Base-by-base conservation (phyloP, 2,888 invertebrate genomes). In the Dermolepida albohirtum region DNA sequence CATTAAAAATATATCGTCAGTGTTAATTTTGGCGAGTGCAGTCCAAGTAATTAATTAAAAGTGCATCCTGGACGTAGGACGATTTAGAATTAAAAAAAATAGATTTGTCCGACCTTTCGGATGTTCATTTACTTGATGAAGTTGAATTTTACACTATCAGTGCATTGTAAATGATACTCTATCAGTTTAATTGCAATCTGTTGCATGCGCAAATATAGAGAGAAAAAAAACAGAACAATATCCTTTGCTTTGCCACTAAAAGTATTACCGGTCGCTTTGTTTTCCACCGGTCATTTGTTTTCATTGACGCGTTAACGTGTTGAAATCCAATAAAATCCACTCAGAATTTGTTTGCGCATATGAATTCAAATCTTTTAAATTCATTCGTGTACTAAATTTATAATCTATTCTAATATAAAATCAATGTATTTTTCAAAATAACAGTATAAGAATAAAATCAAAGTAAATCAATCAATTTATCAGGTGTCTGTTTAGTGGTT, bases 401-500 rank as follows among this genome's bases (percentile, higher is more conserved):
- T 2, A 34, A 34, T 34, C 6, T 34, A 22, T 34, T 34, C 34
- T 8, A 10, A 10, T 34, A 8, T 34, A 34, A 34, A 34, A 34
- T 6, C 1, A 34, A 34, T 27, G 8, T 7, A 27, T 29, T 27
- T 51, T 51, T n/a, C 29, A 29, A n/a, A 27, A 22, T 22, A 51
- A 29, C 51, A 12, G 5, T 51, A 64, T 62, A 63, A 66, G 51
- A 71, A 67, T 70, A 66, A 72, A 72, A 68, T 69, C 68, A 69
- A 66, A 70, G 65, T 67, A 73, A 77, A 75, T 75, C 73, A 75
- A 77, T 77, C 76, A 75, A 75, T 74, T 75, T 75, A 75, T 74
- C 74, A 76, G 74, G 74, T 76, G 75, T 74, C 73, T 75, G 76
- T 75, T 77, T 75, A 74, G 76, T 69, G 76, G 76, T 74, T 74